Percentiles rank a stretch among this genome's conserved stretches.
These are phyloP conservation scores for Trachelus iudaicus DNA, from an alignment of 2,888 invertebrate species.

Conservation along the genomic window DNA sequence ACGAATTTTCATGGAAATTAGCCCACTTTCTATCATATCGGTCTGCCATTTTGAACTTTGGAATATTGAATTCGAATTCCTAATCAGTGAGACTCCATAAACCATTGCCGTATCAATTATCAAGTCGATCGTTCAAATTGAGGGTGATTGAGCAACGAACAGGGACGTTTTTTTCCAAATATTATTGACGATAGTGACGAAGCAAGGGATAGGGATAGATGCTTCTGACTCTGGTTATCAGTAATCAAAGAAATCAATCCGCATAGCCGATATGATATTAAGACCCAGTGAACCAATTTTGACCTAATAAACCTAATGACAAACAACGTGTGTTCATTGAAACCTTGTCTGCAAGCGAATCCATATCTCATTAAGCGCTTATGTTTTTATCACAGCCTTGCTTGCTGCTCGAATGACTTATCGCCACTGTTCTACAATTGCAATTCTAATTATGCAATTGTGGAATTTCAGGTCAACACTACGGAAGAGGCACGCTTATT, in stretches of 20 bases:
- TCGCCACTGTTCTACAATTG: neutral
- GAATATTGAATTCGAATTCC: too few species aligned
- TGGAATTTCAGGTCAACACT: conserved; percentile 49
- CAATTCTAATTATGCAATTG: neutral
- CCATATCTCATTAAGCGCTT: neutral
- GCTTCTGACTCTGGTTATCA: neutral
- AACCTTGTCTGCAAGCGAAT: neutral
- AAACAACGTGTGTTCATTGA: neutral
- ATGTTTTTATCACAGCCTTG: neutral
- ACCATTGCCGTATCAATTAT: too few species aligned
- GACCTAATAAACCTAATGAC: neutral
- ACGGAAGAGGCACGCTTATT: conserved; percentile 54
- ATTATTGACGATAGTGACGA: too few species aligned
- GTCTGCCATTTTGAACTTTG: too few species aligned
- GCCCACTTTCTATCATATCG: too few species aligned
- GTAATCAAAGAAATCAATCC: neutral
- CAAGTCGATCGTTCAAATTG: too few species aligned
- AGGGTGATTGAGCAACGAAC: too few species aligned
- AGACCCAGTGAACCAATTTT: neutral
- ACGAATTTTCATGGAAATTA: too few species aligned
- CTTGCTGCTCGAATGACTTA: neutral
- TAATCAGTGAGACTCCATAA: too few species aligned
- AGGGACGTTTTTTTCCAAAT: too few species aligned
- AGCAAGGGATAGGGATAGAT: too few species aligned
- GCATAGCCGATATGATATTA: neutral